Base-by-base conservation (phyloP, 1,140 invertebrate species). In the Ceratoteleas bidentatus region DNA sequence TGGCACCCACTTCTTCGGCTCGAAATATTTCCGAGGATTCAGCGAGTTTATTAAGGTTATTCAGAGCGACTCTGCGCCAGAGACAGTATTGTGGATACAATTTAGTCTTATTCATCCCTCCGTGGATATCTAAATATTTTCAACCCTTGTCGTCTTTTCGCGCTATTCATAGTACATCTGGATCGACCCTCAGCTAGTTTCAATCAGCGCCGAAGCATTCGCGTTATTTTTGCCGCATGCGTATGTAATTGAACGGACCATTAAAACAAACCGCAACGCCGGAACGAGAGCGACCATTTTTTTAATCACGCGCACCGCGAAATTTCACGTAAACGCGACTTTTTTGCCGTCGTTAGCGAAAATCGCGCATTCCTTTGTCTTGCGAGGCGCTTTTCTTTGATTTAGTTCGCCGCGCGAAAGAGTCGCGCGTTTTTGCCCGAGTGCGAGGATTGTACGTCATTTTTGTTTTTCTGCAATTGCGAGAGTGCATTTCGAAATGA, bases 11-110 rank as follows among this genome's bases (percentile, higher is more conserved):
- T 86, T 79, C 81, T 86, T 84, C 81, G 79, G 84, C 79, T 86
- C 88, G 88, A 90, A 90, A 90, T 90, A 91, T 90, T 90, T 91
- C 88, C 88, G 88, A 90, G 88, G 85, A 90, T 90, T 90, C 88
- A 90, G 88, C 86, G 85, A 90, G 90, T 91, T 91, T 91, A 91
- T 91, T 90, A 91, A 91, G 90, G 90, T 88, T 90, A 91, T 91
- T 91, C 90, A 91, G 85, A 87, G 81, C 85, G 81, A 84, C 82
- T 89, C 84, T 83, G 87, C 87, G 85, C 87, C 88, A 88, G 88
- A 90, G 90, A 87, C 87, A 87, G 87, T 88, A 91, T 91, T 91
- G 88, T 91, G 87, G 88, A 89, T 90, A 91, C 90, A 91, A 91
- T 91, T 91, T 91, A 89, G 89, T 87, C 90, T 91, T 88, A 91